phyloP scores from a whole-genome alignment of 2,113 vertebrate species.

The Dasyornis broadbenti region DNA sequence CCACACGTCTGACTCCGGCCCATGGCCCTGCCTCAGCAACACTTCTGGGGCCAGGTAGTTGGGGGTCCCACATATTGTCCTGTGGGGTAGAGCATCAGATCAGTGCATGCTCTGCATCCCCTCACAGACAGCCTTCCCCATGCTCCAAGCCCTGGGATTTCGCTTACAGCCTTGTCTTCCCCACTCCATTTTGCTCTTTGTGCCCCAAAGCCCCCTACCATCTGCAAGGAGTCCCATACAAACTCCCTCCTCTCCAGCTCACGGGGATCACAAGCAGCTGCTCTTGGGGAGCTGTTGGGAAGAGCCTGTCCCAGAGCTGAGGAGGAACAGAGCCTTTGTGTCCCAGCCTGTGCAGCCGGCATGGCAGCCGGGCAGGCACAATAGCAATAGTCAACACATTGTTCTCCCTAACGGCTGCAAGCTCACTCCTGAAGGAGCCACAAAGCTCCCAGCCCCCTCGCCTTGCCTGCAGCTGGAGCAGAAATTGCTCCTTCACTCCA shows the following conservation, averaged over 20 bases:
- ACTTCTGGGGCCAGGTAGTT: constrained; percentile 98
- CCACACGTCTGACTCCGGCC: constrained; percentile 94
- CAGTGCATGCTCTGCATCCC: background rate
- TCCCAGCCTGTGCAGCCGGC: constrained; percentile 17
- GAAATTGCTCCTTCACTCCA: background rate
- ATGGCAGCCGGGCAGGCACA: constrained; percentile 33
- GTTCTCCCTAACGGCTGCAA: constrained; percentile 23
- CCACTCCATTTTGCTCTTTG: background rate
- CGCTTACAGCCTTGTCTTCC: background rate
- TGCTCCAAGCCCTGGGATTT: background rate
- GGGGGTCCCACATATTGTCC: constrained; percentile 99
- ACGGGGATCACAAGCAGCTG: background rate
- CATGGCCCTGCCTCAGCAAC: constrained; percentile 92
- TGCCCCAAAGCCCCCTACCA: background rate
- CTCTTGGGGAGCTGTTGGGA: background rate
- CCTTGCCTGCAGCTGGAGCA: background rate
- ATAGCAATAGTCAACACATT: constrained; percentile 44
- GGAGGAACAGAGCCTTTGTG: constrained; percentile 58
- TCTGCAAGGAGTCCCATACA: background rate
- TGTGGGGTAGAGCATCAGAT: constrained; percentile 36
- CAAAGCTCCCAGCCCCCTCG: constrained; percentile 24
- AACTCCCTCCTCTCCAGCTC: background rate
- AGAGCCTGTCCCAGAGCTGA: constrained; percentile 18
- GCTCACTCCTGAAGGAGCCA: background rate
- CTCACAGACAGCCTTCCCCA: background rate